Base-by-base conservation (phyloP, 2,797 vertebrate genomes). In the Epinephelus coioides region DNA sequence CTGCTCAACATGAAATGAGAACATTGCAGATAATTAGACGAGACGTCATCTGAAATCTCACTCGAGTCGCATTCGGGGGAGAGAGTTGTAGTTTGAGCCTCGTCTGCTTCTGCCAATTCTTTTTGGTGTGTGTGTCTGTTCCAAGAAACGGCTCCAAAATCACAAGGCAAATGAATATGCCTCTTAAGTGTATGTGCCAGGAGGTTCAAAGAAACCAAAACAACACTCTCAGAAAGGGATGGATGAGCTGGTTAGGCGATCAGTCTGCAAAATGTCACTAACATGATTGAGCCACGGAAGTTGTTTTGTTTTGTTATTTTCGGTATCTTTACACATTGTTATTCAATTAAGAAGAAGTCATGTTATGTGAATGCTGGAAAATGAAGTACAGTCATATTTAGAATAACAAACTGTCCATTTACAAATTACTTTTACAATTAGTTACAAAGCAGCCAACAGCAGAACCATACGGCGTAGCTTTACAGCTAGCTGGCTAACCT, bases 21-120 rank as follows among this genome's bases (percentile, higher is more conserved):
- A 73, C 62, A 68, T 47, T 50, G 51, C 43, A 21, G 40, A 81
- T 23, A 83, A 88, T 75, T 81, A 70, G 78, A 76, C 84, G 80
- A 67, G 65, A 71, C 6, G 1, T 62, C 17, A 79, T 76, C 49
- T 15, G 50, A 70, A 76, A 68, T 43, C 40, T 43, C 60, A 54
- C 12, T 43, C 40, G 43, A 75, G 64, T 44, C 19, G 10, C 27
- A 78, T 56, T 6, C 56, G 2, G 66, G 63, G 43, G 51, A 25
- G 3, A 19, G 34, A 40, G 18, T 8, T 53, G 4, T 43, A 18
- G 12, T 67, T 69, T 46, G 15, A 25, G 40, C 5, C 0, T 53
- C n/a, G 59, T 30, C 30, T 51, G 46, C 50, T 34, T 59, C 19
- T 59, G 23, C 14, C 51, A 57, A 6, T 67, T 78, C 64, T 1